Base-by-base conservation (phyloP, 2,797 vertebrate species). In the Microctenopoma steveboyesi region DNA sequence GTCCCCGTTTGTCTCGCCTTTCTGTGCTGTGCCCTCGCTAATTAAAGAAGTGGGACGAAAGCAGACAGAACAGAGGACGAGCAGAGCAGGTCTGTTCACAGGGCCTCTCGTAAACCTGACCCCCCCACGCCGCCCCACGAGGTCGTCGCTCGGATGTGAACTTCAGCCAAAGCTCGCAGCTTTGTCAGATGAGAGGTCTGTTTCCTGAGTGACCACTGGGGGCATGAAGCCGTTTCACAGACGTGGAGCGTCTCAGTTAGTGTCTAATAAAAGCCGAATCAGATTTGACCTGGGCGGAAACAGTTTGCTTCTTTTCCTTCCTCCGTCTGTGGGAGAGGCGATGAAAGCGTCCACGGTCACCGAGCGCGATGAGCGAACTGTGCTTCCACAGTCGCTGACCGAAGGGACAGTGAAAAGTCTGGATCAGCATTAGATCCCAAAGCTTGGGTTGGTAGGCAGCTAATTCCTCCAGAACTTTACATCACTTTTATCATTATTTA, bases 251-350 rank as follows among this genome's bases (percentile, higher is more conserved):
- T 40, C 62, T 51, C 75, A 64, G 76, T 76, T 79, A 79, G 64
- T 64, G 67, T 64, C 62, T 78, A 43, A 72, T 74, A 60, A 74
- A 53, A 49, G 56, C 55, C 73, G 42, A 68, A 70, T 83, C 67
- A 18, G 35, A 64, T 67, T 69, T 72, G 82, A 67, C 56, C 68
- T 48, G 58, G 12, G 30, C 7, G 74, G 84, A 86, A 73, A 82
- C 63, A 46, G 71, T 63, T 58, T 64, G 70, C 76, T 84, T 70
- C 60, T 81, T 88, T 88, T 71, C 81, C 89, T 82, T 74, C 66
- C 28, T 30, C 28, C 5, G 48, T 74, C 82, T 71, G 75, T 84
- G 78, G 69, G 64, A 82, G 69, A 83, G 72, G 78, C 81, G 78
- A 68, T 68, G 75, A 87, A 80, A 83, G 81, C 64, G 74, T 79